Evolutionary conservation across 1,140 invertebrate genomes (phyloP).

Genomic region (Pseudachorutes palmiensis): DNA sequence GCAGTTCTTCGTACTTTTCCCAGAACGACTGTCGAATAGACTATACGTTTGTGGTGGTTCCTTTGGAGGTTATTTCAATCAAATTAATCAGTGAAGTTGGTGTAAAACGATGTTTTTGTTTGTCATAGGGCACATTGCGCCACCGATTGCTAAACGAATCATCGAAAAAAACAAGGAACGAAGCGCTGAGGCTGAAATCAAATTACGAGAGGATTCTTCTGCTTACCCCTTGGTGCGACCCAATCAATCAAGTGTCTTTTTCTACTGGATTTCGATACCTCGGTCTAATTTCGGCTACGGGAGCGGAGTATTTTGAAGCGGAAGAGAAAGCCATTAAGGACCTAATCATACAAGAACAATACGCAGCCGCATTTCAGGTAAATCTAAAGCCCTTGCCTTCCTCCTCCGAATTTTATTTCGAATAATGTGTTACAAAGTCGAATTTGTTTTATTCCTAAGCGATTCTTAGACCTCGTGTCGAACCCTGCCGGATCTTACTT

Average conservation of each 20-base stretch:
- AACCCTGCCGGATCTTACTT: background rate
- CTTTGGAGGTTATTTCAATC: slow-evolving; percentile 43
- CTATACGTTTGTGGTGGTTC: slow-evolving; percentile 48
- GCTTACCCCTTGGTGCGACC: background rate
- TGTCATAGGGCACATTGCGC: background rate
- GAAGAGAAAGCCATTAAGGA: background rate
- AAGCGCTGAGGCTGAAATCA: background rate
- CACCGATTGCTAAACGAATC: slow-evolving; percentile 38
- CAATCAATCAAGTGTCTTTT: background rate
- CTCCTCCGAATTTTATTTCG: background rate
- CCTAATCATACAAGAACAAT: background rate
- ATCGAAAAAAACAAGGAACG: slow-evolving; percentile 9
- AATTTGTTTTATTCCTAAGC: background rate
- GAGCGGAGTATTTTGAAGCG: background rate
- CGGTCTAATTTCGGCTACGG: background rate
- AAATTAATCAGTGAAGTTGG: background rate
- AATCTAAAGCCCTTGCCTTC: background rate
- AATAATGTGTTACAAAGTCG: background rate
- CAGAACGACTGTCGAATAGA: slow-evolving; percentile 36
- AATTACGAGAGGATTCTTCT: background rate
- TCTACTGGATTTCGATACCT: background rate
- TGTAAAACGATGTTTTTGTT: too few species aligned
- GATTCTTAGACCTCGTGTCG: background rate
- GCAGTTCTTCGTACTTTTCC: slow-evolving; percentile 38
- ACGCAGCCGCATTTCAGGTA: background rate